Conservation (phyloP, 1,140 invertebrate species). For the Thaumatotibia leucotreta region DNA sequence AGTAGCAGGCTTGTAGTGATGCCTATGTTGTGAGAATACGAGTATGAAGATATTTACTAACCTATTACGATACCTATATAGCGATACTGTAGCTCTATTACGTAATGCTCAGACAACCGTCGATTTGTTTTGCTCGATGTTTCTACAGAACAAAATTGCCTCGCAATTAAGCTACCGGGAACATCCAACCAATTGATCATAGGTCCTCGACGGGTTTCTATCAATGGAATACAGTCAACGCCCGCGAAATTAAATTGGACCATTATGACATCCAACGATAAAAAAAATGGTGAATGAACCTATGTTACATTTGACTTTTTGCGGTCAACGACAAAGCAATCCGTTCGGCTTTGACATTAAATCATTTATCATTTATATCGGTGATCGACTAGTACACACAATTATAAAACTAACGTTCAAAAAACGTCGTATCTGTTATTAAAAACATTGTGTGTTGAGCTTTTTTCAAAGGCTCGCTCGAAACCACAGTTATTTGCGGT, state of each 20-base stretch:
- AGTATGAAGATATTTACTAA: too few relatives aligned
- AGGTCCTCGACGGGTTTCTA: background rate
- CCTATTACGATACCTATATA: too few relatives aligned
- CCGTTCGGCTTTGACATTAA: slow-evolving; percentile 35
- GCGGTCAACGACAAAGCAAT: slow-evolving; percentile 38
- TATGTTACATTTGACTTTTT: slow-evolving; percentile 30
- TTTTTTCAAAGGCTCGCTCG: background rate
- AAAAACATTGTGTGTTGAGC: background rate
- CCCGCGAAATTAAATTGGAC: background rate
- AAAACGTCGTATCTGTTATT: background rate
- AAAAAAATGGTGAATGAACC: slow-evolving; percentile 44
- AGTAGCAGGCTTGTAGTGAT: too few relatives aligned
- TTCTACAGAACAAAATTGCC: too few relatives aligned
- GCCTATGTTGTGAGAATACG: too few relatives aligned
- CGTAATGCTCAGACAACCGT: too few relatives aligned
- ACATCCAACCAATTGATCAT: background rate
- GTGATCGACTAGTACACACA: slow-evolving; percentile 54
- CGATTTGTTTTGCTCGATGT: too few relatives aligned
- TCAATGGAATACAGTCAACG: background rate
- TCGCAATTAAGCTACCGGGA: background rate
- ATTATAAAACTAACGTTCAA: slow-evolving; percentile 37
- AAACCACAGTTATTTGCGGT: background rate
- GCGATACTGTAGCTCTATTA: too few relatives aligned
- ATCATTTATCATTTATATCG: slow-evolving; percentile 56
- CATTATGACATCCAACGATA: slow-evolving; percentile 7